These are phyloP conservation scores for Podargus strigoides DNA, from an alignment of 2,797 vertebrate species.

Conservation along the genomic window DNA sequence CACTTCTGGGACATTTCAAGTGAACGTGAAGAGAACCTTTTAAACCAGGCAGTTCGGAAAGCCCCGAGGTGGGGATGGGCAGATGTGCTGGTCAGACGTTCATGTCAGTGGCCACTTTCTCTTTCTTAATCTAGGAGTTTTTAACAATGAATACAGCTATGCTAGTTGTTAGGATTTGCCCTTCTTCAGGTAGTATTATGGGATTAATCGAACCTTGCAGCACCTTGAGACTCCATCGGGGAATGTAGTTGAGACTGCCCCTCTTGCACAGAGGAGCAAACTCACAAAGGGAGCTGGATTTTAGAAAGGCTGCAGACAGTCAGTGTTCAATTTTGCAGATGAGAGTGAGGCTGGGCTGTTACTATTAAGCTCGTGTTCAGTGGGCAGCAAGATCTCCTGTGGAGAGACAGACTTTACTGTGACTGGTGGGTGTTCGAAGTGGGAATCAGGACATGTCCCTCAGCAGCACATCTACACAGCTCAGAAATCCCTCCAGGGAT, in stretches of 20 bases:
- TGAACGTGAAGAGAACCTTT: neutral
- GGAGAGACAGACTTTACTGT: accelerated
- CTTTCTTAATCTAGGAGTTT: neutral
- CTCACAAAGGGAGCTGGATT: neutral
- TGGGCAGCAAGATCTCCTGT: neutral
- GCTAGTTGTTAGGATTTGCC: neutral
- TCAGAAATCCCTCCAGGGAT: too few species aligned
- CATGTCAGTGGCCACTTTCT: neutral
- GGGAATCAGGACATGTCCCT: neutral
- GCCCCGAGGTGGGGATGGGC: neutral
- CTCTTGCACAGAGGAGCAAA: neutral
- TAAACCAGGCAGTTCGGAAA: neutral
- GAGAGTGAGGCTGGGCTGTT: accelerated
- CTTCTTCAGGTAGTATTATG: neutral
- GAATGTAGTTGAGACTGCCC: neutral
- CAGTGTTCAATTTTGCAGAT: accelerated
- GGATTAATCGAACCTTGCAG: neutral
- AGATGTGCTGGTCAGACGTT: neutral
- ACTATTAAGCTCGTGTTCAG: accelerated
- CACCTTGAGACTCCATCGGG: neutral
- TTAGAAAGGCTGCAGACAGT: neutral
- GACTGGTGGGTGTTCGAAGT: neutral
- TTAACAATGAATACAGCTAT: neutral
- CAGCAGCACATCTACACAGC: too few species aligned
- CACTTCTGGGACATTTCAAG: accelerated